Evolutionary conservation across 2,888 invertebrate genomes (phyloP), one percentile per base, ranked within the genome.

Genomic region (Pimpla rufipes): DNA sequence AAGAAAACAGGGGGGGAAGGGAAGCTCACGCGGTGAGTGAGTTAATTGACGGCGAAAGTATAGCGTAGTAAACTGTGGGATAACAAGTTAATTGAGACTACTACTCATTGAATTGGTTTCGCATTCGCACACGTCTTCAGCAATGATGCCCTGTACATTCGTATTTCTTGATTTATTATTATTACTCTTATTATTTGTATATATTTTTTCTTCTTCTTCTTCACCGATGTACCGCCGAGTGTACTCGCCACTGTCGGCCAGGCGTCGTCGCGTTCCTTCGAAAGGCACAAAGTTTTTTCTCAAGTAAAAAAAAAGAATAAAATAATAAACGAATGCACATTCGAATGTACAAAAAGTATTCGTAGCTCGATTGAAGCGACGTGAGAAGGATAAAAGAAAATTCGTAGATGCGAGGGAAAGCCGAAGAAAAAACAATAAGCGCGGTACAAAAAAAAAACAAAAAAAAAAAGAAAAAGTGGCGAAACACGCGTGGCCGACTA

Each of bases 241-340:
- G 18, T 62, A 55, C 66, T 57, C 76, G 62, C 75, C 23, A 75
- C 29, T 23, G 76, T 81, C 73, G 67, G 77, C 62, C 77, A 73
- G 45, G 62, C 62, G 50, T 73, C 57, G 66, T 66, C 81, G 71
- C 64, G 37, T 71, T 74, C 62, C 59, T 74, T 64, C 75, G 55
- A 78, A 82, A 82, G 82, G 82, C 82, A 82, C 78, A 78, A 75
- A 74, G 67, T 79, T 68, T 78, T 45, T 18, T 40, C 18, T 13
- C 40, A 21, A 18, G 21, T 18, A n/a, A 64, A 42, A 42, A 64
- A n/a, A n/a, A n/a, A n/a, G n/a, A n/a, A n/a, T n/a, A n/a, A n/a
- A n/a, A n/a, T n/a, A n/a, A 64, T 0, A 42, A 64, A 40, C 21
- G 42, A 62, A 62, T 40, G 10, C 37, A n/a, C 11, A 35, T 23